Percentiles rank a stretch among this genome's conserved stretches.
phyloP scores from a whole-genome alignment of 2,888 invertebrate genomes.

The Oligia strigilis region DNA sequence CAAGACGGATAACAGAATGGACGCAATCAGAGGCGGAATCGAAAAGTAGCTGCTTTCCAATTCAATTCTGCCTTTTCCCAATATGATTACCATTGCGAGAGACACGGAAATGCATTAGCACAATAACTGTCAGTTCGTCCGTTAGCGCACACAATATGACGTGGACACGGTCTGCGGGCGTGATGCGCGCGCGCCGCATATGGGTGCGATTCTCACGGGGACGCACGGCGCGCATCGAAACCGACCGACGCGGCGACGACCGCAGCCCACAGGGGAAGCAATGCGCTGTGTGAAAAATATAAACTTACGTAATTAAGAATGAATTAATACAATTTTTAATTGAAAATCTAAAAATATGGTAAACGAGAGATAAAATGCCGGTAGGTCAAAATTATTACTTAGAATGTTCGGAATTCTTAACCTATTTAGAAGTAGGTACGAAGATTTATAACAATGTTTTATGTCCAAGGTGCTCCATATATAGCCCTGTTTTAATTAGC shows the following conservation, averaged over 20 bases:
- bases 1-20: conserved; percentile 57
- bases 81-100: conserved; percentile 65
- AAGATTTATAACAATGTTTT: conserved; percentile 5
- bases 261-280: conserved; percentile 52
- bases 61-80: conserved; percentile 64
- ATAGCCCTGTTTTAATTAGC: conserved; percentile 10
- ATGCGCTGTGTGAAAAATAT: conserved; percentile 39
- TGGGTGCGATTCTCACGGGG: conserved; percentile 81
- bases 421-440: not conserved
- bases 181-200: conserved; percentile 75
- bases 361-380: conserved; percentile 1
- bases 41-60: conserved; percentile 62
- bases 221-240: conserved; percentile 34
- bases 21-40: conserved; percentile 57
- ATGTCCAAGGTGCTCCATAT: conserved; percentile 8
- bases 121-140: conserved; percentile 78
- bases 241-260: conserved; percentile 26
- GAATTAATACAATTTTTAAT: conserved; percentile 27
- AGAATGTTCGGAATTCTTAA: not conserved
- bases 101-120: conserved; percentile 78
- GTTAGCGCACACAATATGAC: conserved; percentile 76
- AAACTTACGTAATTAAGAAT: conserved; percentile 19
- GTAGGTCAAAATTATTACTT: not conserved
- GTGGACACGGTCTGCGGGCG: conserved; percentile 69
- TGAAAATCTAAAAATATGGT: conserved; percentile 15